Percentiles rank a stretch among this genome's conserved stretches.
Conservation (phyloP, 1,140 invertebrate species). For the honey bee (Apis mellifera) region DNA sequence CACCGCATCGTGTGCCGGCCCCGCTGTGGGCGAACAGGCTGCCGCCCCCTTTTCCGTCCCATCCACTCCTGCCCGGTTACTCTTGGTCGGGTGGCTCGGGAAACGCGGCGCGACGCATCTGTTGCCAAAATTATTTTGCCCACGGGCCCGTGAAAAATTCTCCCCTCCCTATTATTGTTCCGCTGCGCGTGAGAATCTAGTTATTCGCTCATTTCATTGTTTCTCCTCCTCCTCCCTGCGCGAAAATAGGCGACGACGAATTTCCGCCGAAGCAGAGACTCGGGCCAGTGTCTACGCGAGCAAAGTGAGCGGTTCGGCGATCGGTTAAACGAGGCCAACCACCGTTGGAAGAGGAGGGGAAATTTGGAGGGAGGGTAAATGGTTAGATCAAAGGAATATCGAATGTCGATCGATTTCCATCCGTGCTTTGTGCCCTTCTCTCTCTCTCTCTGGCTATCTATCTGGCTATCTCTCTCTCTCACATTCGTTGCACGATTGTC, state of each 20-base stretch:
- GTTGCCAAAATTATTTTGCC: slow-evolving; percentile 82
- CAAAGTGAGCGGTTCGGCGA: background rate
- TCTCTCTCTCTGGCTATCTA: no score
- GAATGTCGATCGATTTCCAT: background rate
- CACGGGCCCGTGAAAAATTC: slow-evolving; percentile 81
- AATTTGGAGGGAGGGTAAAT: background rate
- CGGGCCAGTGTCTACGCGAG: no score
- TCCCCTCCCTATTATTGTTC: slow-evolving; percentile 78
- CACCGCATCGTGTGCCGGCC: slow-evolving; percentile 52
- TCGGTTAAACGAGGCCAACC: background rate
- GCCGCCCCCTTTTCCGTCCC: slow-evolving; percentile 57
- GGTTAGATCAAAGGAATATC: slow-evolving; percentile 11
- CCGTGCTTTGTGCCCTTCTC: no score
- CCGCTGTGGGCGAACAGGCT: slow-evolving; percentile 48
- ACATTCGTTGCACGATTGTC: background rate
- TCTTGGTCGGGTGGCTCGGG: slow-evolving; percentile 79
- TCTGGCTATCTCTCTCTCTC: no score
- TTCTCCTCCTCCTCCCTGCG: slow-evolving; percentile 31
- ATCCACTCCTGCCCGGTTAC: slow-evolving; percentile 71
- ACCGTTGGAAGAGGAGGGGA: background rate
- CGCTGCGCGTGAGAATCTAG: slow-evolving; percentile 78
- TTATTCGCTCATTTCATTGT: slow-evolving; percentile 78
- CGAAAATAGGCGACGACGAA: slow-evolving; percentile 55
- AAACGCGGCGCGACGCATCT: slow-evolving; percentile 79
- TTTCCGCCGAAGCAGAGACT: no score